Evolutionary conservation across 2,797 vertebrate genomes (phyloP).

Genomic region (Spondyliosoma cantharus): DNA sequence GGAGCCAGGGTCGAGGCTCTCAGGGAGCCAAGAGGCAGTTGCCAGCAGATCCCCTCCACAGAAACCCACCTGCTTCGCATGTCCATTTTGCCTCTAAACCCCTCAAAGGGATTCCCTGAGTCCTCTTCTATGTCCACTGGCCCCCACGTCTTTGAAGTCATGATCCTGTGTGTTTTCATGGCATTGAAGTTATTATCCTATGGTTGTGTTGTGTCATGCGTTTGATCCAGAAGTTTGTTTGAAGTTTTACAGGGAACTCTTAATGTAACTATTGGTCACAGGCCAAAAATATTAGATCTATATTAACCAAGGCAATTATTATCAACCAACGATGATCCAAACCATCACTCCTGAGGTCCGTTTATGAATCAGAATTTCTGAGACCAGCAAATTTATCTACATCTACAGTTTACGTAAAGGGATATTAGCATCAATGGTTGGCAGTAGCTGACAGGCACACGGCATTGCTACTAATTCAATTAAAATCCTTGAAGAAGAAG

Average conservation of each 20-base stretch:
- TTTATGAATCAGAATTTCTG: conserved; percentile 43
- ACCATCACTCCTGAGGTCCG: conserved; percentile 29
- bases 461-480: conserved; percentile 74
- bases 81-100: conserved; percentile 77
- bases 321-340: conserved; percentile 43
- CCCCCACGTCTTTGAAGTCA: conserved; percentile 70
- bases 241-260: conserved; percentile 67
- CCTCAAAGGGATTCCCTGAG: conserved; percentile 82
- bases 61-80: conserved; percentile 77
- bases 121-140: conserved; percentile 68
- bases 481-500: conserved; percentile 73
- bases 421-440: conserved; percentile 49
- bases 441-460: conserved; percentile 48
- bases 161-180: conserved; percentile 75
- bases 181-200: conserved; percentile 74
- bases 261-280: conserved; percentile 55
- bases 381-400: conserved; percentile 14
- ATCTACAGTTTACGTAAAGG: conserved; percentile 36
- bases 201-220: conserved; percentile 65
- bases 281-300: conserved; percentile 46
- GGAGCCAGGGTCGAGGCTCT: conserved; percentile 61
- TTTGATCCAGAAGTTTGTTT: conserved; percentile 72
- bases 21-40: conserved; percentile 75
- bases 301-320: conserved; percentile 43
- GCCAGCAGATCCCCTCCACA: conserved; percentile 70